Evolutionary conservation across 2,797 vertebrate genomes (phyloP), one percentile per base, ranked within the genome.

Genomic region (Manis javanica): DNA sequence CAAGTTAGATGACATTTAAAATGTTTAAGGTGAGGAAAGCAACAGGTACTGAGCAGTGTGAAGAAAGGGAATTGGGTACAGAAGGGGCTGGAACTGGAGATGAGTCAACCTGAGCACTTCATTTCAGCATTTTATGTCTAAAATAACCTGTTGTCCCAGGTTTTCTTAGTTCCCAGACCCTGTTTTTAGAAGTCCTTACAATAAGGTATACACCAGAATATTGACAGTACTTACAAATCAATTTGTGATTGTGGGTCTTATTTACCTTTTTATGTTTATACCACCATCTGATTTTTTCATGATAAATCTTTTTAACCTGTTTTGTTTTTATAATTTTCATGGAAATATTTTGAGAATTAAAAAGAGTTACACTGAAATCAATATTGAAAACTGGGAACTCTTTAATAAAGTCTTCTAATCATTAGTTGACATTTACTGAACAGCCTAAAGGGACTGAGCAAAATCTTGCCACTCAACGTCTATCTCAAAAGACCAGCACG

Each of bases 391-490:
- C 81, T 21, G 7, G 14, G 53, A 90, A 55, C 66, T 63, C 59
- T 74, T 79, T 78, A 89, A 87, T 74, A 83, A 68, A 31, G 26
- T 89, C 72, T 87, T 77, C 84, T 94, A 59, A 51, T 64, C 24
- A 55, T 55, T 74, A 74, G 42, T 82, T 90, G 78, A 83, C 26
- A 90, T 61, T 94, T 61, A 61, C 8, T 91, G 78, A 93, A 87
- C 34, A 92, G 12, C 21, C 16, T 83, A 74, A 14, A 64, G 14
- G 16, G 19, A 61, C 3, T 83, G 11, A 75, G 51, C 39, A 83
- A 93, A 93, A 53, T 71, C 55, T 81, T 94, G 39, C 39, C 34
- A 7, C 69, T 68, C 46, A 42, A 55, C 6, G 1, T 68, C 89
- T 78, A 18, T 39, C 51, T 89, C 42, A 63, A 88, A 66, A 64